A percentile compares a stretch with the other conserved stretches of the same genome.
Conservation (phyloP, 1,140 invertebrate species). For the Drosophila fuyamai region DNA sequence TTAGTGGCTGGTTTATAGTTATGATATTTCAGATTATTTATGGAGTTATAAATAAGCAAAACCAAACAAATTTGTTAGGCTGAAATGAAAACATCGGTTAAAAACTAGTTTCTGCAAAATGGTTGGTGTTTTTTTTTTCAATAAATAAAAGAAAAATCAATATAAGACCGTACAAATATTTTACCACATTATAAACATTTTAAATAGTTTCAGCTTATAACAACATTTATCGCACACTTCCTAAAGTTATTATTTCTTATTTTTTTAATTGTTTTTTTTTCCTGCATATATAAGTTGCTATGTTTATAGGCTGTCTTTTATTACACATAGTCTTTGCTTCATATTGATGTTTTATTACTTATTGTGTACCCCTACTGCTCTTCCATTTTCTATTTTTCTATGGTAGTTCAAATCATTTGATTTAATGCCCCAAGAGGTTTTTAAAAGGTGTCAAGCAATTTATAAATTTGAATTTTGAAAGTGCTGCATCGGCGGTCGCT, state of each 20-base stretch:
- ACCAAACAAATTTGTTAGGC: neutral
- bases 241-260: too few relatives aligned
- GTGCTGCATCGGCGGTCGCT: constrained; percentile 26
- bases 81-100: neutral
- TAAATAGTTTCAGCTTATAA: too few relatives aligned
- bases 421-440: constrained; percentile 38
- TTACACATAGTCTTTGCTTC: neutral
- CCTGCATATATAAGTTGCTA: too few relatives aligned
- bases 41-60: constrained; percentile 12
- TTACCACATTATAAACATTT: too few relatives aligned
- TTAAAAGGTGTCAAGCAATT: constrained; percentile 68
- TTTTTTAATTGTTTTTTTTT: too few relatives aligned
- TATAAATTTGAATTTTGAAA: constrained; percentile 70
- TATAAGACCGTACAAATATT: neutral
- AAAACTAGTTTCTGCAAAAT: neutral
- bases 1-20: constrained; percentile 6
- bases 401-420: constrained; percentile 43
- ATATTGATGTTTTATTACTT: neutral
- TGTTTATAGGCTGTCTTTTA: neutral
- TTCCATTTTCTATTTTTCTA: constrained; percentile 4
- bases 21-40: constrained; percentile 20
- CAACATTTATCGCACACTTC: too few relatives aligned
- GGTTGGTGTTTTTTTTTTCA: neutral
- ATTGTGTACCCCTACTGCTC: neutral
- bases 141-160: neutral